Percentiles rank a stretch among this genome's conserved stretches.
Conservation (phyloP, 2,888 invertebrate genomes). For the Oeneis ivallda region DNA sequence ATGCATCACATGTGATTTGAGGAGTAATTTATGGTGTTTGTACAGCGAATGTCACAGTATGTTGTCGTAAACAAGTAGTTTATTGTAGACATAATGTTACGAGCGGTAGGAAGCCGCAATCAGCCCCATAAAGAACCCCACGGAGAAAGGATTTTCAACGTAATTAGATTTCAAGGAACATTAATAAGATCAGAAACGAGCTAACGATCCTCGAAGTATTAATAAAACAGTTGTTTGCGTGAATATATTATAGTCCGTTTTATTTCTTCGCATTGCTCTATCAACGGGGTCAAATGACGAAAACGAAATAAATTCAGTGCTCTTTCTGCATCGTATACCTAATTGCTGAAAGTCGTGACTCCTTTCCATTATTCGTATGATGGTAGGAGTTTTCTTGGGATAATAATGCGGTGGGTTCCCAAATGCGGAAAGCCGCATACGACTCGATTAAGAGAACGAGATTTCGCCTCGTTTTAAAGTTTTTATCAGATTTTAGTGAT, state of each 20-base stretch:
- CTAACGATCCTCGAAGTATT: slow-evolving; percentile 31
- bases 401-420: too few relatives aligned
- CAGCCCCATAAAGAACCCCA: slow-evolving; percentile 43
- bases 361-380: too few relatives aligned
- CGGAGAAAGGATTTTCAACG: slow-evolving; percentile 39
- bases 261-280: slow-evolving; percentile 22
- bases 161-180: slow-evolving; percentile 40
- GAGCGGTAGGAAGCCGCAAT: slow-evolving; percentile 52
- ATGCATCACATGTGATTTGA: slow-evolving; percentile 79
- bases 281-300: slow-evolving; percentile 11
- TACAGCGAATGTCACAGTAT: slow-evolving; percentile 66
- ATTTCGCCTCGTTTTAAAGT: too few relatives aligned
- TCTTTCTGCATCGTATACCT: too few relatives aligned
- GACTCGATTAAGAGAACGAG: too few relatives aligned
- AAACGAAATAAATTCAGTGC: background rate
- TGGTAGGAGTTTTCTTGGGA: too few relatives aligned
- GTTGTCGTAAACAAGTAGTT: slow-evolving; percentile 65
- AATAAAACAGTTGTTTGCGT: slow-evolving; percentile 33
- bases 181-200: slow-evolving; percentile 39
- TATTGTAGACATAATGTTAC: slow-evolving; percentile 49
- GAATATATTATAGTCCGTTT: slow-evolving; percentile 26
- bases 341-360: too few relatives aligned
- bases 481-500: too few relatives aligned
- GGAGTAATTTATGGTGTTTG: slow-evolving; percentile 78
- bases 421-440: too few relatives aligned